Evolutionary conservation across 2,797 vertebrate genomes (phyloP).

Genomic region (Botia almorhae): DNA sequence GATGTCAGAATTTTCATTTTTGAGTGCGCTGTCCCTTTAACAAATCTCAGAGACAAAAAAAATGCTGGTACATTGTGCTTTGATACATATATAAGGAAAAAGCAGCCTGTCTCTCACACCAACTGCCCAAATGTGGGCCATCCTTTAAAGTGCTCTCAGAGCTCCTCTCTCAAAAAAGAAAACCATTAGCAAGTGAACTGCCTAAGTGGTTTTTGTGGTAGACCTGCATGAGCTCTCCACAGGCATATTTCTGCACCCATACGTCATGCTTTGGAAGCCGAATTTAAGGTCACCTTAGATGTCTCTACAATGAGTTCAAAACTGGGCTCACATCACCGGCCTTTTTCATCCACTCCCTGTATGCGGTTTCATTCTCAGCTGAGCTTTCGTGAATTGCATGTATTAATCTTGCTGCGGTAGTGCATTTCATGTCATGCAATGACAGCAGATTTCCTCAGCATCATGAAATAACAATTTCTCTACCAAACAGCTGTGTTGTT

Average conservation of each 20-base stretch:
- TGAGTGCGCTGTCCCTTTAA: neutral
- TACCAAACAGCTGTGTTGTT: constrained; percentile 47
- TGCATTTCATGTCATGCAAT: constrained; percentile 39
- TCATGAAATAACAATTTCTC: constrained; percentile 38
- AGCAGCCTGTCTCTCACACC: constrained; percentile 29
- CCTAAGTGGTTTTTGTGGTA: constrained; percentile 81
- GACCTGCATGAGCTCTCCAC: constrained; percentile 69
- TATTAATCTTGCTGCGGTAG: constrained; percentile 45
- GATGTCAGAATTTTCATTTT: neutral
- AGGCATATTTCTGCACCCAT: constrained; percentile 65
- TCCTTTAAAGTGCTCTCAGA: constrained; percentile 66
- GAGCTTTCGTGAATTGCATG: constrained; percentile 46
- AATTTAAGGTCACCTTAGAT: constrained; percentile 45
- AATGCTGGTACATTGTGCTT: constrained; percentile 17
- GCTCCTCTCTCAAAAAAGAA: constrained; percentile 69
- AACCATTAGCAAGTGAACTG: constrained; percentile 75
- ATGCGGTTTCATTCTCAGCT: constrained; percentile 37
- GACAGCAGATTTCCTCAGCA: constrained; percentile 40
- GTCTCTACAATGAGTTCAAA: constrained; percentile 39
- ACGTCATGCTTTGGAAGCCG: constrained; percentile 46
- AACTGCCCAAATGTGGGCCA: constrained; percentile 48
- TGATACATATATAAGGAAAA: constrained; percentile 28
- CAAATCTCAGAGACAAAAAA: neutral
- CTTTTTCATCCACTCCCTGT: constrained; percentile 24
- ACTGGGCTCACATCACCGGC: neutral